These are phyloP conservation scores for Aegithalos caudatus DNA, from an alignment of 2,113 vertebrate species.

Conservation along the genomic window DNA sequence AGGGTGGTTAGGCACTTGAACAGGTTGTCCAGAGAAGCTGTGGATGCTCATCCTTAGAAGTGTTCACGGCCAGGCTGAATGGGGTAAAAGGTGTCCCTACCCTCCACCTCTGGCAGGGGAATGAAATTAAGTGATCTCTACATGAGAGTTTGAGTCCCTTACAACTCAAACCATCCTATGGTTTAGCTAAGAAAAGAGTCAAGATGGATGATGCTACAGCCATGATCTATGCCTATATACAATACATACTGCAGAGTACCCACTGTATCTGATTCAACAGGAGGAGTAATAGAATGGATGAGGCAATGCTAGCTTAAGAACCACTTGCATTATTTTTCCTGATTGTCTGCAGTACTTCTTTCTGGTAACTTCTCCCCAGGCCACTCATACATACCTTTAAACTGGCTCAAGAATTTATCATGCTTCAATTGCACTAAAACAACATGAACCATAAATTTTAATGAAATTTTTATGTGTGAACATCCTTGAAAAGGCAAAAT, in stretches of 20 bases:
- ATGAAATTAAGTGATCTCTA: not conserved
- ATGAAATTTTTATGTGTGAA: not conserved
- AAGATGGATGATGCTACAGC: not conserved
- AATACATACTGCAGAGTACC: not conserved
- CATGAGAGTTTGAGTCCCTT: not conserved
- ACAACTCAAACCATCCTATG: not conserved
- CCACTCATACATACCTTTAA: not conserved
- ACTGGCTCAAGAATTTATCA: not conserved
- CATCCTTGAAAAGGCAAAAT: not conserved
- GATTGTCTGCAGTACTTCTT: not conserved
- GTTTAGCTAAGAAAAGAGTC: not conserved
- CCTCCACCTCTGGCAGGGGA: fast-evolving
- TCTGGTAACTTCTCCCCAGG: not conserved
- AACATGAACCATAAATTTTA: not conserved
- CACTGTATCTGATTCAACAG: not conserved
- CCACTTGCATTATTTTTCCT: not conserved
- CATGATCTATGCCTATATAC: not conserved
- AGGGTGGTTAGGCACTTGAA: not conserved
- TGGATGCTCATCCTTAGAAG: not conserved
- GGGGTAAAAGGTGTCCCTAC: not conserved
- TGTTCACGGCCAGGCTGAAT: not conserved
- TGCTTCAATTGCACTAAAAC: not conserved
- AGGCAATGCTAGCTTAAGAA: not conserved
- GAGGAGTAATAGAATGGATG: fast-evolving
- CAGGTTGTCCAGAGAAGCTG: not conserved